These are phyloP conservation scores for Laticauda laticaudata DNA, from an alignment of 2,113 vertebrate species.

Conservation along the genomic window DNA sequence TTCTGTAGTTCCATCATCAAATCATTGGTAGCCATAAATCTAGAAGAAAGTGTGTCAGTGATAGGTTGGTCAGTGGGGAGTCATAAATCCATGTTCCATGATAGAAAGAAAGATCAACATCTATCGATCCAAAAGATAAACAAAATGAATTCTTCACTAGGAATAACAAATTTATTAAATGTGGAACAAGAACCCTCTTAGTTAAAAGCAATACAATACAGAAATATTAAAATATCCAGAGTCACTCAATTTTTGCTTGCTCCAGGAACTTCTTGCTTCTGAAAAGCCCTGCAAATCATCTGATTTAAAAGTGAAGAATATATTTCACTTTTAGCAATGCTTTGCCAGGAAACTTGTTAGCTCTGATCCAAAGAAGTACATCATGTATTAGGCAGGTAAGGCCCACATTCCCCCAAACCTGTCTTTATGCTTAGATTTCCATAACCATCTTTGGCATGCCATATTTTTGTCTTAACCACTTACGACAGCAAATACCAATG, in stretches of 20 bases:
- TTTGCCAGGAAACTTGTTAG: neutral
- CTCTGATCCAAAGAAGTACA: neutral
- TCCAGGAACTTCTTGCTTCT: neutral
- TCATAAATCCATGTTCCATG: neutral
- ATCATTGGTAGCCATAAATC: constrained; percentile 97
- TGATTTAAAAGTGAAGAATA: neutral
- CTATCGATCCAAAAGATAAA: neutral
- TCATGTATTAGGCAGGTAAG: neutral
- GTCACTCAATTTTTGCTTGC: neutral
- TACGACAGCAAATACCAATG: neutral
- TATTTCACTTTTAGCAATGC: neutral
- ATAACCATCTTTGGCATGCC: neutral
- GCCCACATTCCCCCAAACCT: neutral
- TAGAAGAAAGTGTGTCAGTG: constrained; percentile 40
- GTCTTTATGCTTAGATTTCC: neutral
- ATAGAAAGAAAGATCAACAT: accelerated
- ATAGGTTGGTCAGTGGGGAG: neutral
- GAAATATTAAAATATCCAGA: neutral
- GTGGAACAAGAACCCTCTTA: neutral
- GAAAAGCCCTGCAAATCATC: neutral
- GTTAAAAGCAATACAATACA: neutral
- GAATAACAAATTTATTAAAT: neutral
- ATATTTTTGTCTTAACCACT: neutral
- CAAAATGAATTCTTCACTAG: neutral
- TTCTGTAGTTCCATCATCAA: constrained; percentile 95